Base-by-base conservation (phyloP, 2,888 invertebrate genomes). In the Agonum fuliginosum region DNA sequence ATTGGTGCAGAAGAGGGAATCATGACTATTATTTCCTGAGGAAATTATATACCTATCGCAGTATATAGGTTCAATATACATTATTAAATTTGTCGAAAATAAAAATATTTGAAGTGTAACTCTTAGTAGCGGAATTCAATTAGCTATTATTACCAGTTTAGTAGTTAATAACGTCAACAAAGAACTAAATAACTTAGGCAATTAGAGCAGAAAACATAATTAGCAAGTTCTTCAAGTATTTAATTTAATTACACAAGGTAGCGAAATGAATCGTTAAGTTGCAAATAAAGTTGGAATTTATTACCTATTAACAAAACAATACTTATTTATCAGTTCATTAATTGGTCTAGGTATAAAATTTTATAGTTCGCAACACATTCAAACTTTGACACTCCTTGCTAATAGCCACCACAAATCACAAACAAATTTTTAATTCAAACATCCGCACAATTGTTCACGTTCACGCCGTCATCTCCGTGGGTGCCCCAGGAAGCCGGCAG, bases 401-500 rank as follows among this genome's bases (percentile, higher is more conserved):
- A 30, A 30, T 8, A 5, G 3, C 30, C 30, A 30, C 30, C 30
- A 30, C 4, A 30, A 30, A 30, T 5, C 6, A 6, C 30, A 30
- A 3, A 5, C 30, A 3, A 6, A 3, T 30, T 3, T 30, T 30
- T 30, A 6, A 48, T n/a, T 10, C 3, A 48, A 17, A 12, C 3
- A 12, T 12, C 10, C 48, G 14, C 48, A 22, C 58, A 54, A 8
- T 19, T 30, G 4, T 10, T 30, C 30, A 27, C 65, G n/a, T 30
- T 30, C 19, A 12, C 65, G 46, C 5, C 54, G 19, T 17, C 51
- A 41, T 54, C 19, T 8, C 37, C 51, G 34, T 37, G 20, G 73
- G 41, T 73, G 41, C 74, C 58, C 74, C 65, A 74, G 74, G 74
- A 65, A 62, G 58, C 20, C 22, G 12, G 12, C 14, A n/a, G n/a